Evolutionary conservation across 2,113 vertebrate genomes (phyloP).

Genomic region (Fulica atra): DNA sequence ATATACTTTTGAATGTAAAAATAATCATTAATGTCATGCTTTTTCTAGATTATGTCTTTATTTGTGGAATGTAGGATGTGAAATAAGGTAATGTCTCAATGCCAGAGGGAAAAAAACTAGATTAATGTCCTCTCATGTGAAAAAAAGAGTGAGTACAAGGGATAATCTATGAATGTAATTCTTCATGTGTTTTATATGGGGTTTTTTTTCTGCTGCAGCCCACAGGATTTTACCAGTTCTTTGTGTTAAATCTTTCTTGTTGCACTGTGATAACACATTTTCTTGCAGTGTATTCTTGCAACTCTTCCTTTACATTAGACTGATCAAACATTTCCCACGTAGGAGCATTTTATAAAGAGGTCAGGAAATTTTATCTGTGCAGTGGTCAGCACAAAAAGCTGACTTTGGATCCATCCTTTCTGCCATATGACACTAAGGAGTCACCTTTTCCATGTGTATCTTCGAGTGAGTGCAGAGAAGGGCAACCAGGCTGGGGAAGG

Average conservation of each 20-base stretch:
- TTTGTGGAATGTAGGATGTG: background rate
- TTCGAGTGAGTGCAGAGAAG: too few species aligned
- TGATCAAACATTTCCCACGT: background rate
- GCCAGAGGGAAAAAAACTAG: constrained; percentile 24
- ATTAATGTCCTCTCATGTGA: background rate
- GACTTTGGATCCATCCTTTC: background rate
- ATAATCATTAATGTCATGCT: background rate
- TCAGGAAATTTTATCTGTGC: background rate
- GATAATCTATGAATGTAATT: constrained; percentile 10
- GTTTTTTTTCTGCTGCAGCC: background rate
- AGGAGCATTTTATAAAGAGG: background rate
- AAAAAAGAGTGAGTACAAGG: constrained; percentile 20
- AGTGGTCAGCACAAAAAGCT: background rate
- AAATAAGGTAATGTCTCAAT: constrained; percentile 36
- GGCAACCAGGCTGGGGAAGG: too few species aligned
- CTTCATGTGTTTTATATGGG: background rate
- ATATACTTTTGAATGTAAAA: constrained; percentile 33
- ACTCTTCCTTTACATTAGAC: background rate
- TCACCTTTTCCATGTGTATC: background rate
- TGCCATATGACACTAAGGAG: background rate
- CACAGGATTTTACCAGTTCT: background rate
- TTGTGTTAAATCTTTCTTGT: constrained; percentile 5
- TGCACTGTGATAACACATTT: background rate
- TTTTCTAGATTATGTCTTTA: constrained; percentile 27
- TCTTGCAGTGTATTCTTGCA: background rate